phyloP scores from a whole-genome alignment of 2,797 vertebrate genomes.

The Knipowitschia caucasica region DNA sequence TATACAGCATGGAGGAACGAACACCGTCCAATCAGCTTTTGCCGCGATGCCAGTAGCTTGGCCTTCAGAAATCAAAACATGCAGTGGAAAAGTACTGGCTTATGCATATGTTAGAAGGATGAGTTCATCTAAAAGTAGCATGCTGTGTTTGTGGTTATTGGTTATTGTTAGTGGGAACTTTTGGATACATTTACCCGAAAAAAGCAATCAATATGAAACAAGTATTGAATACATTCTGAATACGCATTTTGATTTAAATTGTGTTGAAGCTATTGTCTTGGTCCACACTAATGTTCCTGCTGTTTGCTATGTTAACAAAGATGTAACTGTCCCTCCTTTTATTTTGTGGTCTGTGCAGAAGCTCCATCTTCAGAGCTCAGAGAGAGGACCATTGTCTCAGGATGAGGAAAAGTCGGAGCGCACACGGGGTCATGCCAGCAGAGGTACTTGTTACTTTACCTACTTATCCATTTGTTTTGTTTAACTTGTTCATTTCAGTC shows the following conservation, averaged over 20 bases:
- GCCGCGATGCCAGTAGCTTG: too few species aligned
- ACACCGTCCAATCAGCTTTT: too few species aligned
- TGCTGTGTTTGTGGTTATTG: too few species aligned
- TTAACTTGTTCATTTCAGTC: conserved; percentile 13
- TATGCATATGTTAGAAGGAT: too few species aligned
- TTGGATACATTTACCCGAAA: too few species aligned
- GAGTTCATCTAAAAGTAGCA: too few species aligned
- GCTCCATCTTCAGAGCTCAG: conserved; percentile 12
- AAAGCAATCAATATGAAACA: too few species aligned
- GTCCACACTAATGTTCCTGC: not conserved
- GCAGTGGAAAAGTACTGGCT: too few species aligned
- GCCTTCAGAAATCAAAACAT: too few species aligned
- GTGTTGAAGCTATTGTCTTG: not conserved
- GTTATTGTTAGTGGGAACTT: too few species aligned
- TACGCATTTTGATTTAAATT: not conserved
- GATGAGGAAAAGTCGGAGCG: conserved; percentile 97
- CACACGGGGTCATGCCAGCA: conserved; percentile 81
- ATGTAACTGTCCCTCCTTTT: conserved; percentile 16
- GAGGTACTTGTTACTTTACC: conserved; percentile 78
- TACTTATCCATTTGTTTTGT: conserved; percentile 15
- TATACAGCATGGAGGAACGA: too few species aligned
- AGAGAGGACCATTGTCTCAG: conserved; percentile 34
- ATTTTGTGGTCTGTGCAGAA: conserved; percentile 39
- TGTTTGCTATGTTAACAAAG: not conserved
- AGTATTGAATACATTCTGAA: too few species aligned